Percentiles rank a stretch among this genome's conserved stretches.
These are phyloP conservation scores for Sitophilus oryzae DNA, from an alignment of 1,140 invertebrate species.

Conservation along the genomic window DNA sequence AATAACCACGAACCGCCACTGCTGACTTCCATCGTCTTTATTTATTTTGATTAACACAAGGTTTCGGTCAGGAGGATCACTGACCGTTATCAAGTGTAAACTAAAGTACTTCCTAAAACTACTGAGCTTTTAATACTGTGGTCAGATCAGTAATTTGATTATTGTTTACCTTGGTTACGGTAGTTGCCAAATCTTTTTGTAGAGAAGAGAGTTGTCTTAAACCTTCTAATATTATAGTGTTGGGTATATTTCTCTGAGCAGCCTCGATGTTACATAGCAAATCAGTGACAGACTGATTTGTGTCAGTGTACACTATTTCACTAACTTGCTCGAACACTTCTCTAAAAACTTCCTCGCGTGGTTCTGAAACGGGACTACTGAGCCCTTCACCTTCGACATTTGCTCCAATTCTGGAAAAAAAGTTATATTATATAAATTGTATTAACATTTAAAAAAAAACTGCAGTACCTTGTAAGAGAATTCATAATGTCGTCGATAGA, in stretches of 20 bases:
- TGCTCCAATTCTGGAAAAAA: conserved; percentile 13
- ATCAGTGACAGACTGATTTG: conserved; percentile 35
- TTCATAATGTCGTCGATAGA: conserved; percentile 50
- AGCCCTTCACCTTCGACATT: conserved; percentile 9
- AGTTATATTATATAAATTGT: conserved; percentile 28
- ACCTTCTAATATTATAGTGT: conserved; percentile 35
- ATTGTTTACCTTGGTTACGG: conserved; percentile 27
- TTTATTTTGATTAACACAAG: no score
- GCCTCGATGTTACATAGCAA: conserved; percentile 39
- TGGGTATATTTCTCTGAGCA: conserved; percentile 30
- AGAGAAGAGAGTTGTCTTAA: conserved; percentile 36
- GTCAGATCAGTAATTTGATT: neutral
- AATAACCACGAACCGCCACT: no score
- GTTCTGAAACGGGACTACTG: conserved; percentile 5
- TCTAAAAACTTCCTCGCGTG: conserved; percentile 30
- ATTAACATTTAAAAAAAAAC: neutral
- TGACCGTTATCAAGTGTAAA: no score
- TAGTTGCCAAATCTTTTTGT: conserved; percentile 38
- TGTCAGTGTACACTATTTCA: conserved; percentile 37
- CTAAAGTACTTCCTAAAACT: no score
- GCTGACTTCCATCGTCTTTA: no score
- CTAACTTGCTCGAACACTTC: conserved; percentile 41
- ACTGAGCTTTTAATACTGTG: no score
- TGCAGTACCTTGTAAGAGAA: conserved; percentile 23
- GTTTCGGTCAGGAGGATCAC: no score